A percentile compares a stretch with the other conserved stretches of the same genome.
Evolutionary conservation across 2,888 invertebrate genomes (phyloP).

Genomic region (Eudemis profundana): DNA sequence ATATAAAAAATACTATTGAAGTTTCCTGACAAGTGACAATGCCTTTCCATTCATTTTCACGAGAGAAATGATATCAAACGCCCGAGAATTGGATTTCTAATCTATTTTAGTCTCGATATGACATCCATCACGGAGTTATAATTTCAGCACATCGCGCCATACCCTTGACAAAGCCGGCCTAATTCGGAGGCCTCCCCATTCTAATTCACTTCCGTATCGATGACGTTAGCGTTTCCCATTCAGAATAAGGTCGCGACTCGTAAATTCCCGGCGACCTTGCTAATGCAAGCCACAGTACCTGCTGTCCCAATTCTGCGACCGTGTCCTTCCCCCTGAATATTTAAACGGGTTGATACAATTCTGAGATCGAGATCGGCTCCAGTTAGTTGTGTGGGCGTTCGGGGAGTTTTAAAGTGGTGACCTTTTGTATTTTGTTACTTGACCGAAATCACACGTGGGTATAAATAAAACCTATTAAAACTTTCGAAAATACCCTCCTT

Average conservation of each 20-base stretch:
- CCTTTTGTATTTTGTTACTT: neutral
- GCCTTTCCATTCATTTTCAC: too few relatives aligned
- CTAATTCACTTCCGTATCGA: constrained; percentile 6
- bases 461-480: neutral
- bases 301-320: constrained; percentile 41
- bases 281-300: constrained; percentile 38
- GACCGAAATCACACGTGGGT: neutral
- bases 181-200: constrained; percentile 10
- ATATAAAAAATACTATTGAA: too few relatives aligned
- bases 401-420: neutral
- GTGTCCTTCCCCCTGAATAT: constrained; percentile 43
- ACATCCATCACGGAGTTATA: neutral
- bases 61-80: too few relatives aligned
- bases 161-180: constrained; percentile 14
- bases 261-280: constrained; percentile 43
- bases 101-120: neutral
- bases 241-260: constrained; percentile 32
- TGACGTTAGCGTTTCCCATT: constrained; percentile 19
- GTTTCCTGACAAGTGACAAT: too few relatives aligned
- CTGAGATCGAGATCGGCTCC: constrained; percentile 24
- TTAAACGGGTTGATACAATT: constrained; percentile 42
- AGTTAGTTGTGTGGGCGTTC: constrained; percentile 5
- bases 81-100: too few relatives aligned
- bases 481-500: too few relatives aligned
- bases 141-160: neutral